Conservation (phyloP, 2,797 vertebrate species). For the Microtus californicus region DNA sequence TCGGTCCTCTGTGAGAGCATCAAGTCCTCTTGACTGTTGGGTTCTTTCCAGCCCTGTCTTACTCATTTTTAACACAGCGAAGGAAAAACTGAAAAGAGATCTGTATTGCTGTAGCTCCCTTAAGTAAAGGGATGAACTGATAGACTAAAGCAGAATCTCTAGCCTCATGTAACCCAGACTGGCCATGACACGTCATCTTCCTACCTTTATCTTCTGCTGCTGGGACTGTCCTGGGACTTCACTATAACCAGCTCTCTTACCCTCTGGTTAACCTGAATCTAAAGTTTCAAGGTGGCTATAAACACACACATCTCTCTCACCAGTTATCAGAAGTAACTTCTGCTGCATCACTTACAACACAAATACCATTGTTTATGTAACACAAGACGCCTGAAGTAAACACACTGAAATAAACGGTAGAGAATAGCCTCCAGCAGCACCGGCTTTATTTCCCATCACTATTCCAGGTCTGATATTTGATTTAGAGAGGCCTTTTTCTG, state of each 20-base stretch:
- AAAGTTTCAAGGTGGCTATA: constrained; percentile 55
- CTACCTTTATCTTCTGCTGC: not conserved
- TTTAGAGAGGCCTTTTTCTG: constrained; percentile 73
- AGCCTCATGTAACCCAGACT: not conserved
- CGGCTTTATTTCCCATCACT: constrained; percentile 72
- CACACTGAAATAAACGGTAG: constrained; percentile 80
- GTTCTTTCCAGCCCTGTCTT: not conserved
- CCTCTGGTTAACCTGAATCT: constrained; percentile 26
- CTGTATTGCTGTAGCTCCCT: not conserved
- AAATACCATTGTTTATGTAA: constrained; percentile 76
- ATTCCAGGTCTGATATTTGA: constrained; percentile 79
- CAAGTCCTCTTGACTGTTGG: not conserved
- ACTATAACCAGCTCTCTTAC: not conserved
- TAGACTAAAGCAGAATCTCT: not conserved
- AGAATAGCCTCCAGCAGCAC: constrained; percentile 76
- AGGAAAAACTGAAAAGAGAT: constrained; percentile 1
- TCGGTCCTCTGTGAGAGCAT: not conserved
- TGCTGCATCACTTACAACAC: constrained; percentile 67
- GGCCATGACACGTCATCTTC: not conserved
- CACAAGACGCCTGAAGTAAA: constrained; percentile 72
- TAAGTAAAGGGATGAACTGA: constrained; percentile 19
- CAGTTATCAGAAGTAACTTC: constrained; percentile 61
- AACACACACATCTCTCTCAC: not conserved
- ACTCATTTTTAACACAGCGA: not conserved
- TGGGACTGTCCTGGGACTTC: not conserved